Conservation (phyloP, 2,797 vertebrate genomes). For the Rhincodon typus region DNA sequence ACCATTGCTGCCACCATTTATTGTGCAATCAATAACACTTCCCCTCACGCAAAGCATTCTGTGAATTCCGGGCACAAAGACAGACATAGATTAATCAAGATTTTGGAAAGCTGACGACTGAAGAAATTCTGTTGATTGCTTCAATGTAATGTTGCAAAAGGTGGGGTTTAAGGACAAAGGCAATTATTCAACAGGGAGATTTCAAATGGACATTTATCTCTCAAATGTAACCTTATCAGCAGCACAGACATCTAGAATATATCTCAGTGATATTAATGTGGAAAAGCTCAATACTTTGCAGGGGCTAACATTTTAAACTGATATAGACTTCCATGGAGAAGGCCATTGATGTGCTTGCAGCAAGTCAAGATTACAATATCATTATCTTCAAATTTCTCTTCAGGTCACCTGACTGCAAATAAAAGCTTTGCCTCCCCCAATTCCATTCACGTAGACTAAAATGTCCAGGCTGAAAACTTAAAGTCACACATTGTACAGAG, state of each 20-base stretch:
- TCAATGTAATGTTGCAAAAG: neutral
- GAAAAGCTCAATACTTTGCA: neutral
- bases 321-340: neutral
- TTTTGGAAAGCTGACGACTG: neutral
- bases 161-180: neutral
- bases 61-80: neutral
- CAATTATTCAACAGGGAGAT: neutral
- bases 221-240: neutral
- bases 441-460: neutral
- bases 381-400: neutral
- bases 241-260: neutral
- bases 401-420: neutral
- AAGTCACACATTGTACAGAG: neutral
- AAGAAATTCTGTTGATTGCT: neutral
- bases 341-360: neutral
- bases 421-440: neutral
- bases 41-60: neutral
- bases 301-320: neutral
- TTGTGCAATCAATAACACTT: conserved; percentile 22
- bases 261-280: neutral
- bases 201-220: neutral
- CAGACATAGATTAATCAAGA: neutral
- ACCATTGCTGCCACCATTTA: neutral
- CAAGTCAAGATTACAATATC: neutral
- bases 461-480: neutral